Base-by-base conservation (phyloP, 2,888 invertebrate genomes). In the Troides helena region DNA sequence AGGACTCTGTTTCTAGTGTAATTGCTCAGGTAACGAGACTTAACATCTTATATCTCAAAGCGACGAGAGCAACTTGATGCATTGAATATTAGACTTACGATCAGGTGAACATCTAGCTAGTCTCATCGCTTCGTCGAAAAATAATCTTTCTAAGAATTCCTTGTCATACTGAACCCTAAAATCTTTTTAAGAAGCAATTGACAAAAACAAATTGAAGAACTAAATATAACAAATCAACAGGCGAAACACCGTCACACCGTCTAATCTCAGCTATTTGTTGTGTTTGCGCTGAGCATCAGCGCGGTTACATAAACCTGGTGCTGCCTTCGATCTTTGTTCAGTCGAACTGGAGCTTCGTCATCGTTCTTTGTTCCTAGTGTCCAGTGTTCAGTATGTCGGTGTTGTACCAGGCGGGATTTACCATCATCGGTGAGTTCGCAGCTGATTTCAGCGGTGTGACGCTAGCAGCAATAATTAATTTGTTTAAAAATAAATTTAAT, bases 371-470 rank as follows among this genome's bases (percentile, higher is more conserved):
- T 56, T 6, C 14, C 39, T 36, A 58, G 62, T 23, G 57, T 56
- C 5, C 46, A 18, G 25, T 46, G 23, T 56, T 53, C 53, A 65
- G 23, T n/a, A 69, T 69, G 69, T 65, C 69, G 12, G 23, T 69
- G n/a, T 59, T 69, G 4, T 56, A 61, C 56, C 69, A 69, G 5
- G 25, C 61, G 12, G 65, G 60, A 30, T 69, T 59, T 43, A 59
- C 53, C n/a, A 21, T 65, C 17, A 59, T 69, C 10, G 69, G 69
- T 69, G 43, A 65, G 69, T 61, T 53, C 39, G 39, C 39, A 1
- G 10, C 7, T 39, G 7, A 7, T 8, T 39, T 39, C 39, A 39
- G 10, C 39, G 10, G 39, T 10, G 7, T 39, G 10, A 39, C 39
- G 39, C 39, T 39, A 39, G 39, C 14, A 3, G 12, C 2, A 58